Percentiles rank a stretch among this genome's conserved stretches.
phyloP scores from a whole-genome alignment of 2,113 vertebrate species.

The Lipotes vexillifer region DNA sequence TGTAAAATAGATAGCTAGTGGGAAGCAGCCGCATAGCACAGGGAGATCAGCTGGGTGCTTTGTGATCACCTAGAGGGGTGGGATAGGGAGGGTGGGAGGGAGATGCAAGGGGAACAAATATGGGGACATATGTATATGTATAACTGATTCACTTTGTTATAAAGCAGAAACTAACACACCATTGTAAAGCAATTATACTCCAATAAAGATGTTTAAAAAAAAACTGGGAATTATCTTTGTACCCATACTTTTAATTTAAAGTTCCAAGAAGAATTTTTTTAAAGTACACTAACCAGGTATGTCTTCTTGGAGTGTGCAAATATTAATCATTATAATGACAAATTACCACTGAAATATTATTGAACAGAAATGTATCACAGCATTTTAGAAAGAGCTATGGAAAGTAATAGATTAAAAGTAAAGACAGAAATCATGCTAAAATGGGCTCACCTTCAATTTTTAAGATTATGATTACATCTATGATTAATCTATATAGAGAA shows the following conservation, averaged over 20 bases:
- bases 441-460: slow-evolving; percentile 29
- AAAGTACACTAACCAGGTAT: neutral
- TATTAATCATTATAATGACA: slow-evolving; percentile 13
- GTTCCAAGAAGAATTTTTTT: neutral
- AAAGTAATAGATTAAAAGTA: slow-evolving; percentile 43
- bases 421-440: slow-evolving; percentile 33
- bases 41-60: too few species aligned
- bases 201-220: neutral
- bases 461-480: slow-evolving; percentile 22
- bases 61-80: too few species aligned
- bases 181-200: too few species aligned
- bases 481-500: slow-evolving; percentile 46
- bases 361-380: slow-evolving; percentile 44
- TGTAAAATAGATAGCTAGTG: too few species aligned
- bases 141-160: too few species aligned
- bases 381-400: neutral
- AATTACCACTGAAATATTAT: slow-evolving; percentile 8
- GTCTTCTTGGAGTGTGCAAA: neutral
- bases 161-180: too few species aligned
- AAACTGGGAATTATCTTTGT: slow-evolving; percentile 62
- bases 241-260: slow-evolving; percentile 19
- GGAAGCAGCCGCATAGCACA: too few species aligned
- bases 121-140: too few species aligned
- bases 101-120: too few species aligned
- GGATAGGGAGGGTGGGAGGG: too few species aligned